phyloP scores from a whole-genome alignment of 2,113 vertebrate species.

The Hassar affinis region DNA sequence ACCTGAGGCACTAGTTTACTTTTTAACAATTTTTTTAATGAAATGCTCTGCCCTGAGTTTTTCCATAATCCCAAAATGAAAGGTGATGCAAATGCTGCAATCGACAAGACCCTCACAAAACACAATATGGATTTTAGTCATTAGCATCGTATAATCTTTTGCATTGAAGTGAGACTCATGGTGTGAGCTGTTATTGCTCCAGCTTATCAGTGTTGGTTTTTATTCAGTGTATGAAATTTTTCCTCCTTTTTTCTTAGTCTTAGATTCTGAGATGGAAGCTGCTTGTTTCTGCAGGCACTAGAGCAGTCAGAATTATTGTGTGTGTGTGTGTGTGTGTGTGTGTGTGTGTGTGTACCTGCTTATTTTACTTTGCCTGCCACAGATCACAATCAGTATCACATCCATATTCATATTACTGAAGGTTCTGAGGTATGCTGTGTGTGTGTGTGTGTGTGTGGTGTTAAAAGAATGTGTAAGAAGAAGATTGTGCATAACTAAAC shows the following conservation, averaged over 20 bases:
- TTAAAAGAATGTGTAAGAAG: background rate
- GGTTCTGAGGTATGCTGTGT: background rate
- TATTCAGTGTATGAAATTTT: slow-evolving; percentile 30
- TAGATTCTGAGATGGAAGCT: slow-evolving; percentile 63
- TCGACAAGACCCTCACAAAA: slow-evolving; percentile 9
- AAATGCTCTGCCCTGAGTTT: background rate
- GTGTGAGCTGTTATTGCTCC: slow-evolving; percentile 41
- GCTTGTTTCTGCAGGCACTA: slow-evolving; percentile 7
- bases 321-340: slow-evolving; percentile 32
- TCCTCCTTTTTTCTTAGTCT: slow-evolving; percentile 54
- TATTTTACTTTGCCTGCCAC: slow-evolving; percentile 27
- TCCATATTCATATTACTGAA: slow-evolving; percentile 31
- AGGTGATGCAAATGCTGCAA: slow-evolving; percentile 2
- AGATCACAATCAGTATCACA: slow-evolving; percentile 13
- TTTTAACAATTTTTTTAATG: background rate
- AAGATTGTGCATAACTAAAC: background rate
- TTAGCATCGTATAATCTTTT: slow-evolving; percentile 30
- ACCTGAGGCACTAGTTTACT: background rate
- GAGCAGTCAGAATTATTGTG: slow-evolving; percentile 18
- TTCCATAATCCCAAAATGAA: slow-evolving; percentile 23
- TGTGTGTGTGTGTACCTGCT: slow-evolving; percentile 32
- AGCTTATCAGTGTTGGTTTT: slow-evolving; percentile 19
- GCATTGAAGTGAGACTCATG: slow-evolving; percentile 26
- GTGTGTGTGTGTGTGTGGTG: background rate
- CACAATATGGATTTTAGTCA: slow-evolving; percentile 10